Evolutionary conservation across 2,888 invertebrate species (phyloP), one percentile per base, ranked within the genome.

Genomic region (Dicyrtoma fusca): DNA sequence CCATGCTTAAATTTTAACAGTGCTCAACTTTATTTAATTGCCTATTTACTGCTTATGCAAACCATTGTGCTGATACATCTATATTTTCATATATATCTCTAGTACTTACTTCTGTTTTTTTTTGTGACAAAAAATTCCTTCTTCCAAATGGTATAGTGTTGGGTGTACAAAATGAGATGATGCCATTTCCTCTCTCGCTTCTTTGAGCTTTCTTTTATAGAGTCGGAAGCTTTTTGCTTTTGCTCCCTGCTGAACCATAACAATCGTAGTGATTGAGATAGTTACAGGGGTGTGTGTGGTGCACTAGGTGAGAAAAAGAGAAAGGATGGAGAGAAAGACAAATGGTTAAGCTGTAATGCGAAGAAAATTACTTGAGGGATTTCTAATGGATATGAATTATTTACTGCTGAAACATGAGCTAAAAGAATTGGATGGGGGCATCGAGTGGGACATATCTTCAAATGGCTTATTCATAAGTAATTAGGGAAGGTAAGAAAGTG

Each of bases 401-500:
- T n/a, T 23, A 14, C 3, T 53, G 19, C 19, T 25, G 13, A 25
- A 21, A 25, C 25, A 25, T 25, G 8, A 3, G 3, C 34, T 34
- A 5, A 34, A 3, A 34, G 34, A 34, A 34, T 34, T 3, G 34
- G 34, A 34, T 21, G n/a, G 19, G 57, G 25, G 57, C 25, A 14
- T 57, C 13, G 10, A 25, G 57, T 25, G 26, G 57, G 26, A 26
- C 57, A 26, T 57, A 25, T 25, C 23, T 14, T 57, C 25, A 57
- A 57, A 57, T 57, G 57, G 14, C n/a, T 14, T 25, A 57, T 57
- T 57, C 57, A 57, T 57, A 23, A 57, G 57, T 57, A 21, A 25
- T 57, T 25, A 57, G 57, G 34, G 57, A 57, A 57, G 57, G 57
- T 57, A 25, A 57, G 57, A 57, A 57, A 25, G 57, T 62, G 62